Base-by-base conservation (phyloP, 2,888 invertebrate species). In the Philaethria dido region DNA sequence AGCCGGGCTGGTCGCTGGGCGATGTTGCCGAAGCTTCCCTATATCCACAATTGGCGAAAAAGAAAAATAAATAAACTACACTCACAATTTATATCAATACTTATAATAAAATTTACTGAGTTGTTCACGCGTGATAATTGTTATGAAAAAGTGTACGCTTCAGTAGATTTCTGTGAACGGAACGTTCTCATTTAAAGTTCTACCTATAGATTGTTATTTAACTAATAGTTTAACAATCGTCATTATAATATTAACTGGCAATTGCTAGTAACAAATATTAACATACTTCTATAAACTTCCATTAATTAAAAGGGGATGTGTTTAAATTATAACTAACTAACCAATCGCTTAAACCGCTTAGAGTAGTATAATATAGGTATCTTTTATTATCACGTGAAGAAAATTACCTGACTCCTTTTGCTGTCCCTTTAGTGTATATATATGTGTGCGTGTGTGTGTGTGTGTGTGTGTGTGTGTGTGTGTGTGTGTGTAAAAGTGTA, bases 11-110 rank as follows among this genome's bases (percentile, higher is more conserved):
- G 79, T 86, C 86, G 83, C 72, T 77, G 84, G 84, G 87, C 90
- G 92, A 92, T 92, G 91, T n/a, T 92, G 90, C 88, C 80, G 81
- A 83, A 86, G 83, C 85, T 85, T 81, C 84, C 82, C 83, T 82
- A 79, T 82, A 84, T 80, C 82, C 82, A 77, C 83, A 81, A n/a
- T n/a, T n/a, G n/a, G n/a, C n/a, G n/a, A 79, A 81, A 83, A 86
- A 89, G 89, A 88, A 89, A 89, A 89, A 89, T 89, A 92, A 90
- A 91, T 89, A 90, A 86, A 85, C 82, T 82, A 78, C 79, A 76
- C 80, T 78, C 81, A 72, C 80, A 81, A 82, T 83, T 83, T 84
- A 86, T 86, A 86, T 83, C 33, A 47, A 33, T 18, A 47, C 55
- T 64, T 62, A 44, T 79, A 62, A 71, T 61, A 62, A 36, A 48